These are phyloP conservation scores for Pseudococcus jackbeardsleyi DNA, from an alignment of 2,888 invertebrate species.

Conservation along the genomic window DNA sequence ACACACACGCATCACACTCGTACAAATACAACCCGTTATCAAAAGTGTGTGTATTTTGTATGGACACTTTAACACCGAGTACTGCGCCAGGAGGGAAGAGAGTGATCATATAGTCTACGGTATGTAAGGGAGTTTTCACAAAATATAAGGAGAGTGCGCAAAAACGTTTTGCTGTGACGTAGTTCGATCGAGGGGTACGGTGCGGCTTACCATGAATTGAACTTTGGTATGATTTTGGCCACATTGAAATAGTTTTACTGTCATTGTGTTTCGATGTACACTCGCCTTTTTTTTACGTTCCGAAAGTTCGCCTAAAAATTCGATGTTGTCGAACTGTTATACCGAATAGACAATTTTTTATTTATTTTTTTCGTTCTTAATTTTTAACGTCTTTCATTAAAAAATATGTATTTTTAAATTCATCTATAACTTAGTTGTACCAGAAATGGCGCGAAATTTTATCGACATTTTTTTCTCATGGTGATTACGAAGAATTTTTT, in stretches of 20 bases:
- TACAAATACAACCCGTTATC: background rate
- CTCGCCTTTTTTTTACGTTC: constrained; percentile 29
- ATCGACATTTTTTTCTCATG: background rate
- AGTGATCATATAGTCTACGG: constrained; percentile 9
- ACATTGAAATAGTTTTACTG: constrained; percentile 61
- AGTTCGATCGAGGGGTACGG: constrained; percentile 15
- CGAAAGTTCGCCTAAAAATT: constrained; percentile 23
- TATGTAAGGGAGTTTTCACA: background rate
- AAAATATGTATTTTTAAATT: background rate
- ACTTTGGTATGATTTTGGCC: constrained; percentile 61
- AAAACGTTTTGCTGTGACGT: constrained; percentile 31
- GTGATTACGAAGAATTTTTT: background rate
- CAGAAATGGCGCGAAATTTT: background rate
- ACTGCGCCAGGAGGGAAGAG: background rate
- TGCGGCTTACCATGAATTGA: constrained; percentile 44
- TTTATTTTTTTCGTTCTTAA: background rate
- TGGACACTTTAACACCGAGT: background rate
- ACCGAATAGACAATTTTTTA: background rate
- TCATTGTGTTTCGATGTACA: constrained; percentile 56
- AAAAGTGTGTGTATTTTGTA: background rate
- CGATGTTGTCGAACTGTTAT: constrained; percentile 4
- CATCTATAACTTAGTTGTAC: background rate
- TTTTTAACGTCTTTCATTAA: constrained; percentile 25
- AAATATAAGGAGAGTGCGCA: constrained; percentile 41
- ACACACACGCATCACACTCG: background rate